Evolutionary conservation across 1,140 invertebrate species (phyloP), one percentile per base, ranked within the genome.

Genomic region (Coelopa frigida): DNA sequence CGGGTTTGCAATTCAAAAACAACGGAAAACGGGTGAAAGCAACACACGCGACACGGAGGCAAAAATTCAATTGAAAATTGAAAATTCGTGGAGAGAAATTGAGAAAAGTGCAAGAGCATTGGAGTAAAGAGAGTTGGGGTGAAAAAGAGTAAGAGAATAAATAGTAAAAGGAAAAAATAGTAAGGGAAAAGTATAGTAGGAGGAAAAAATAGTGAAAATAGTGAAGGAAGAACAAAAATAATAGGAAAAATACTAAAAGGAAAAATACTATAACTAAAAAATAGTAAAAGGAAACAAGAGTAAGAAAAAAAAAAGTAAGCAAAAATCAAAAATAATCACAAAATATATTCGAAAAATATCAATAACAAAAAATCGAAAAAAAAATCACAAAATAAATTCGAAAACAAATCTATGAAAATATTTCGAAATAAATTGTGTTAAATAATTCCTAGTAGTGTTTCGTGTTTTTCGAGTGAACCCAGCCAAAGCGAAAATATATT

Each of bases 1-100:
- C 62, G 61, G 58, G 62, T 60, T 65, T 62, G 61, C 62, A 66
- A 59, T 54, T 57, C 54, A 65, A 57, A 56, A 65, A 56, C 61
- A 66, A 53, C 49, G 50, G 50, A 50, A 55, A 62, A 54, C 59
- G 59, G 59, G 33, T 35, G 20, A 35, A 35, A 35, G 11, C 21
- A 21, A 39, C 58, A 47, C 46, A 41, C 18, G 22, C 8, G 26
- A 44, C 5, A 52, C 50, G 44, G 33, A 43, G 41, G 33, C 21
- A 29, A 42, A 29, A n/a, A 40, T 26, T 21, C 21, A 29, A n/a
- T n/a, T n/a, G n/a, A n/a, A n/a, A n/a, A n/a, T n/a, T n/a, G n/a
- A n/a, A n/a, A n/a, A n/a, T n/a, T n/a, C n/a, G n/a, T n/a, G 12
- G 23, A 32, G 14, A 43, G 39, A 43, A 43, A 29, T 43, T 32